Evolutionary conservation across 1,140 invertebrate genomes (phyloP), one percentile per base, ranked within the genome.

Genomic region (Paralvinella palmiformis): DNA sequence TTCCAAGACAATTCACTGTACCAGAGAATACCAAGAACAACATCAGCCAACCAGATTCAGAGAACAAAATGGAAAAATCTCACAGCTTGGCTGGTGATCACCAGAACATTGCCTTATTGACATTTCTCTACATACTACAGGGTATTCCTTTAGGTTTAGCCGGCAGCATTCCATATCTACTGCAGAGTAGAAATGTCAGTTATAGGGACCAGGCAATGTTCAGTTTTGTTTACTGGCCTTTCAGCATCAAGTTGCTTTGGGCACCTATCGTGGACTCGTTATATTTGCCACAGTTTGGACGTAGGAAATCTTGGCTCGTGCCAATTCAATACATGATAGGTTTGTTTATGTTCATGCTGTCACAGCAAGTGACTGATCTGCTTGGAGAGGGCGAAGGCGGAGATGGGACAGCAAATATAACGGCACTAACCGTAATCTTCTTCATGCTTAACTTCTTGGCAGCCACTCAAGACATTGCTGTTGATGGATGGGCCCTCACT

Each of bases 401-500:
- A 41, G 69, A 75, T 63, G 73, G 72, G 1, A 73, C 84, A n/a
- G 91, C 94, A 0, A 89, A 91, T 75, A 90, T 98, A 58, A 83
- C 83, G 32, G 76, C 90, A 32, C 80, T 99, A 4, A 96, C 94
- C 6, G 70, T 85, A 24, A 84, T 93, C 55, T 99, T 99, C 82
- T 92, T 99, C 75, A 82, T 86, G 58, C 83, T 99, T 1, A 98
- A 97, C 73, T 96, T 98, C 72, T 83, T 99, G 57, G 96, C 95
- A 15, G 96, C 97, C 1, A 99, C 96, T 27, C 97, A 99, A 83
- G 97, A 99, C 81, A 98, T 99, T 76, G 96, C 95, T 60, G 96
- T 99, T 1, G 97, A 99, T 86, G 97, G 97, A 2, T 99, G 97
- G 97, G 96, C 96, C 1, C 81, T 99, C 1, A 99, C 96, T 2